These are phyloP conservation scores for Ceuthmochares aereus DNA, from an alignment of 2,113 vertebrate species.

Conservation along the genomic window DNA sequence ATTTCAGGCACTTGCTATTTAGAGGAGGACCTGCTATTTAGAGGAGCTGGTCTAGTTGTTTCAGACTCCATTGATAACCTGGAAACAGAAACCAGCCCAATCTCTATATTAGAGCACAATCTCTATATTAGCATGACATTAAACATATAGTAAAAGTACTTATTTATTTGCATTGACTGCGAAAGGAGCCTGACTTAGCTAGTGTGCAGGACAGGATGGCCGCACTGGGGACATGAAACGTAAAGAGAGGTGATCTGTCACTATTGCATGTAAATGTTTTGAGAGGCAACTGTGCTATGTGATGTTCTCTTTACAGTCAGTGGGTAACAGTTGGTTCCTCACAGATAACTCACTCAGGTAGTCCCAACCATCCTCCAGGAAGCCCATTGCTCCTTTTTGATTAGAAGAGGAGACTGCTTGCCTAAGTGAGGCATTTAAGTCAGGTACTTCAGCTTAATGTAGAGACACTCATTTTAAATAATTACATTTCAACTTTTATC, in stretches of 20 bases:
- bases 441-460: background rate
- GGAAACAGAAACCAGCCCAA: background rate
- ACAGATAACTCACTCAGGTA: background rate
- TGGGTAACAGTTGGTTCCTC: background rate
- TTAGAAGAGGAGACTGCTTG: background rate
- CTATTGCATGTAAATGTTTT: background rate
- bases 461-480: background rate
- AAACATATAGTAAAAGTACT: background rate
- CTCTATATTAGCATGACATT: background rate
- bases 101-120: background rate
- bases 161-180: background rate
- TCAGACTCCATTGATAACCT: background rate
- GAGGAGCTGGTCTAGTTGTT: background rate
- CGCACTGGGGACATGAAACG: background rate
- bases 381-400: background rate
- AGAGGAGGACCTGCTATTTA: background rate
- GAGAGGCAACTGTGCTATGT: background rate
- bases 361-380: background rate
- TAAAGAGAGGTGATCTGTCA: background rate
- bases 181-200: background rate
- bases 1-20: background rate
- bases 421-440: background rate
- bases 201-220: background rate
- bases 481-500: conserved; percentile 3
- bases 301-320: background rate